phyloP scores from a whole-genome alignment of 2,113 vertebrate genomes.

The Gymnocephalus cernua region DNA sequence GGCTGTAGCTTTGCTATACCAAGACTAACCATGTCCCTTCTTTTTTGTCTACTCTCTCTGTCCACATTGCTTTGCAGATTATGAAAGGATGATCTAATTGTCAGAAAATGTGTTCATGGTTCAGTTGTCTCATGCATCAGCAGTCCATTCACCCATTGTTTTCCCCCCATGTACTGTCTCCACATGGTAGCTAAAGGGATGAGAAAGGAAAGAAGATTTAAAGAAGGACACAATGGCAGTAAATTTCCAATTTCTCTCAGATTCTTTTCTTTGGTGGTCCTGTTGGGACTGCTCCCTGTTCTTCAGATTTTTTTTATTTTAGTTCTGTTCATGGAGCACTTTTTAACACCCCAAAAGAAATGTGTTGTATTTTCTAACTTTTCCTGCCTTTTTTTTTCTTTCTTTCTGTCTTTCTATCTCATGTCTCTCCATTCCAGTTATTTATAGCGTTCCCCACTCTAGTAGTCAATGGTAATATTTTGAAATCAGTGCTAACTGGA shows the following conservation, averaged over 20 bases:
- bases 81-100: slow-evolving; percentile 88
- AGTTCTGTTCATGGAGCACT: slow-evolving; percentile 6
- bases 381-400: slow-evolving; percentile 18
- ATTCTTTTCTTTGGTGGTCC: slow-evolving; percentile 39
- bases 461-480: slow-evolving; percentile 19
- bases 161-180: slow-evolving; percentile 57
- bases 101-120: slow-evolving; percentile 74
- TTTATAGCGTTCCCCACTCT: slow-evolving; percentile 18
- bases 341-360: slow-evolving; percentile 30
- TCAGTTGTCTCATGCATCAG: slow-evolving; percentile 73
- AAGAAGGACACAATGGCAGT: slow-evolving; percentile 52
- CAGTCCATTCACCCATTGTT: slow-evolving; percentile 66
- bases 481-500: slow-evolving; percentile 21
- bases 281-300: slow-evolving; percentile 44
- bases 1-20: slow-evolving; percentile 79
- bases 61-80: slow-evolving; percentile 84
- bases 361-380: slow-evolving; percentile 44
- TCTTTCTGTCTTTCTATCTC: slow-evolving; percentile 37
- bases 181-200: slow-evolving; percentile 69
- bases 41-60: slow-evolving; percentile 68
- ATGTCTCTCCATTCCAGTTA: slow-evolving; percentile 43
- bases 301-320: slow-evolving; percentile 21
- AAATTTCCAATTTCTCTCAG: slow-evolving; percentile 53
- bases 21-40: slow-evolving; percentile 67
- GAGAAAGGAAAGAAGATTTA: slow-evolving; percentile 69